Conservation (phyloP, 2,113 vertebrate genomes). For the Antigone vipio region DNA sequence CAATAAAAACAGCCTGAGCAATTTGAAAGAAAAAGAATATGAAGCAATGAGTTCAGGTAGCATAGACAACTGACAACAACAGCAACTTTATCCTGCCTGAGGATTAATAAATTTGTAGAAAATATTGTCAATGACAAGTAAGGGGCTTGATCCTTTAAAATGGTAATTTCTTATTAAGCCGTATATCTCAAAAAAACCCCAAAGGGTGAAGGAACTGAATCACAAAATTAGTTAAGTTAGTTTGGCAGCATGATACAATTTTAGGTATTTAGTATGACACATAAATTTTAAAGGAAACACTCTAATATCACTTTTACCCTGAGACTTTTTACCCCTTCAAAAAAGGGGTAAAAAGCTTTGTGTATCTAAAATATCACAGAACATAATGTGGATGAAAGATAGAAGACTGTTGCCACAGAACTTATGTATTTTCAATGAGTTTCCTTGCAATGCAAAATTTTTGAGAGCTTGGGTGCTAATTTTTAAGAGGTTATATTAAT, state of each 20-base stretch:
- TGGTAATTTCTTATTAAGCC: neutral
- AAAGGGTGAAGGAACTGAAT: neutral
- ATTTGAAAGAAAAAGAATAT: neutral
- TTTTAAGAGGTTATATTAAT: neutral
- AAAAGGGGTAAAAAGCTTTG: neutral
- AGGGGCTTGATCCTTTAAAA: neutral
- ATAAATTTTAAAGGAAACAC: neutral
- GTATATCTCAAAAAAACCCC: neutral
- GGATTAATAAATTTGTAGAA: neutral
- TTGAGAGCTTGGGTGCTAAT: neutral
- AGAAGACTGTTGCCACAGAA: neutral
- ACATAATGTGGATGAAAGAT: neutral
- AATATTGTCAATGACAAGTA: neutral
- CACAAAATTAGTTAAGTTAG: neutral
- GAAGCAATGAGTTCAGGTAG: neutral
- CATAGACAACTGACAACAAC: neutral
- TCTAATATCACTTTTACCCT: neutral
- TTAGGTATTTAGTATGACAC: neutral
- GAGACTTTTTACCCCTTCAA: neutral
- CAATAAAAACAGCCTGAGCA: neutral
- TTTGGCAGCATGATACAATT: neutral
- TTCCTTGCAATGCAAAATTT: neutral
- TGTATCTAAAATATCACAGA: neutral
- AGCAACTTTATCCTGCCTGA: neutral
- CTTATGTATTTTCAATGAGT: neutral